A percentile compares a stretch with the other conserved stretches of the same genome.
Conservation (phyloP, 2,113 vertebrate genomes). For the Semicossyphus pulcher region DNA sequence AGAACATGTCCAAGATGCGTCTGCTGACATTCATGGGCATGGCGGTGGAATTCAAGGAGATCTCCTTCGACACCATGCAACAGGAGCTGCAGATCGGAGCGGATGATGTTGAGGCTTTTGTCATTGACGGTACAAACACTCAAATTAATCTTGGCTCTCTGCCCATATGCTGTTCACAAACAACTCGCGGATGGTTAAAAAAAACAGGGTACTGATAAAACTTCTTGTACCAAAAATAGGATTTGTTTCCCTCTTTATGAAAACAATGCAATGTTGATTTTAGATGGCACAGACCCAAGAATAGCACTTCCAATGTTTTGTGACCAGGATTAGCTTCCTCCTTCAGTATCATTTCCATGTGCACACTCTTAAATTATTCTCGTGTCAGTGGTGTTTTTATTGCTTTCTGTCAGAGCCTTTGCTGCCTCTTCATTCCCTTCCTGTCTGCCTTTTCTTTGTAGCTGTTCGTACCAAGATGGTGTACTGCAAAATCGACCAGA, state of each 20-base stretch:
- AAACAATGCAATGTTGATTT: neutral
- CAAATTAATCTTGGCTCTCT: neutral
- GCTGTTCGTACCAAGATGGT: constrained; percentile 99
- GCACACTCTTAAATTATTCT: neutral
- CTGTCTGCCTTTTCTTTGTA: constrained; percentile 74
- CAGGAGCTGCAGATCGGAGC: constrained; percentile 96
- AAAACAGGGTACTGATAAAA: neutral
- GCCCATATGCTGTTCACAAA: neutral
- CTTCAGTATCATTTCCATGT: constrained; percentile 7
- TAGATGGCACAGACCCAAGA: constrained; percentile 10
- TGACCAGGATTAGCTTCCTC: constrained; percentile 8
- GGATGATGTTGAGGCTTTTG: constrained; percentile 97
- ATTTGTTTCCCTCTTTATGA: neutral
- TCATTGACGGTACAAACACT: constrained; percentile 92
- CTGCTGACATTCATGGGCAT: constrained; percentile 99
- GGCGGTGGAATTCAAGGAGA: constrained; percentile 97
- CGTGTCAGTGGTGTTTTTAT: constrained; percentile 1
- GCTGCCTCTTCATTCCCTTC: constrained; percentile 22
- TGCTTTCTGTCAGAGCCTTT: constrained; percentile 15
- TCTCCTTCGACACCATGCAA: constrained; percentile 96
- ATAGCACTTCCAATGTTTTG: constrained; percentile 22
- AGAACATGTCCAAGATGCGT: constrained; percentile 98
- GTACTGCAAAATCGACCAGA: constrained; percentile 99
- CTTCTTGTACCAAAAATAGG: too few relatives aligned
- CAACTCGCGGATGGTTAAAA: too few relatives aligned